Conservation (phyloP, 2,113 vertebrate species). For the Lethenteron reissneri region DNA sequence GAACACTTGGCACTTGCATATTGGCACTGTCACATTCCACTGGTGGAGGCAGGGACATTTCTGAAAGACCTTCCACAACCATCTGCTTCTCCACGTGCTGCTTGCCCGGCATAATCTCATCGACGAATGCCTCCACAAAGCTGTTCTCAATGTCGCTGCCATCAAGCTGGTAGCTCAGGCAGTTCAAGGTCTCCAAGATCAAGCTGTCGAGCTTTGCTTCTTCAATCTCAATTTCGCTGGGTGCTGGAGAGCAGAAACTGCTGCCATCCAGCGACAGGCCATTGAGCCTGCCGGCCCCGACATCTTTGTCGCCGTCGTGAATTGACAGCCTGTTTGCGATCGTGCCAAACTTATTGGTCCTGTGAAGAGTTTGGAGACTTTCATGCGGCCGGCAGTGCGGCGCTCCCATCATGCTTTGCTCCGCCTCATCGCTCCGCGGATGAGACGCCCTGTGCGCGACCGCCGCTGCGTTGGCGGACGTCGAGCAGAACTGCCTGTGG, state of each 20-base stretch:
- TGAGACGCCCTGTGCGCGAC: no score
- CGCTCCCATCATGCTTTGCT: no score
- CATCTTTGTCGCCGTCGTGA: not conserved
- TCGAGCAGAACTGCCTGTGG: constrained; percentile 41
- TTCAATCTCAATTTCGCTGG: constrained; percentile 36
- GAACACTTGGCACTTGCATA: no score
- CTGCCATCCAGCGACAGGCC: not conserved
- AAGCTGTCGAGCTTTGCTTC: constrained; percentile 85
- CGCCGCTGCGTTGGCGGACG: no score
- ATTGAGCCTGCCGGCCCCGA: not conserved
- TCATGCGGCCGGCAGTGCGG: no score
- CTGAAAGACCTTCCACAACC: no score
- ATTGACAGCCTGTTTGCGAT: not conserved
- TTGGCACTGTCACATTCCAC: no score
- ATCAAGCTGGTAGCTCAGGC: constrained; percentile 66
- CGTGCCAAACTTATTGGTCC: no score
- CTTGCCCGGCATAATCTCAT: constrained; percentile 39
- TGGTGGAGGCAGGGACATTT: no score
- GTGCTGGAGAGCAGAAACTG: not conserved
- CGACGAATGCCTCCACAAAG: constrained; percentile 81
- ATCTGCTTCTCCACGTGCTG: no score
- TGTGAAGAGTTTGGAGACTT: no score
- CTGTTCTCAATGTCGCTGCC: constrained; percentile 87
- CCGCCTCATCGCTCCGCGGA: no score
- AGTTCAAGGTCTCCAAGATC: constrained; percentile 81